Evolutionary conservation across 2,113 vertebrate genomes (phyloP), one percentile per base, ranked within the genome.

Genomic region (Gobiocypris rarus): DNA sequence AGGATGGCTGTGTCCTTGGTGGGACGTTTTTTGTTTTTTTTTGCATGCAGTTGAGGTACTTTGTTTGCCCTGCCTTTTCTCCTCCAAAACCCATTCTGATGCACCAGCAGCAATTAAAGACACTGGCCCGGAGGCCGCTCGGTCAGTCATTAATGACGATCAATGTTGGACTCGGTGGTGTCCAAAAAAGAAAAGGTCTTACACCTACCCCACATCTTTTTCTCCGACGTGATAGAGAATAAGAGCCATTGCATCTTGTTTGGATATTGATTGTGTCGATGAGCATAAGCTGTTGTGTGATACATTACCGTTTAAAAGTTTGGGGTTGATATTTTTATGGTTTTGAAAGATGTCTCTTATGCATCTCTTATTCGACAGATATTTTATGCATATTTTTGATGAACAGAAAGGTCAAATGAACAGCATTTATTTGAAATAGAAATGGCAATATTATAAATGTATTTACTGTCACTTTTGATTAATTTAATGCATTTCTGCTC

Each of bases 141-240:
- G 76, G 77, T 26, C 45, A 45, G 61, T 85, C 54, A 85, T 54
- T 82, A 84, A 86, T 67, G 56, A 81, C 77, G n/a, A 88, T 84
- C 76, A 81, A 58, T 86, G 77, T 56, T 34, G 14, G 52, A 31
- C 79, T 73, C 54, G 65, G 73, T 65, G 31, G 54, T 77, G 63
- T 70, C 70, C 61, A 63, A 67, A 50, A 54, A 63, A n/a, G 43
- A 52, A 41, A 69, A 76, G 24, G 85, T 28, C 76, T 11, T 45
- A 63, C 63, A 77, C 54, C 41, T 67, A 9, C 48, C 79, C 45
- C 11, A 54, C 28, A n/a, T 38, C 67, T 56, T 9, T 52, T 59
- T 26, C 3, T 52, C 26, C 9, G 28, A 63, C 61, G 79, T 75
- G 61, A 26, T 31, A 26, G 31, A 65, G 41, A 77, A 59, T 41